phyloP scores from a whole-genome alignment of 2,113 vertebrate genomes.

The Hemiscyllium ocellatum region DNA sequence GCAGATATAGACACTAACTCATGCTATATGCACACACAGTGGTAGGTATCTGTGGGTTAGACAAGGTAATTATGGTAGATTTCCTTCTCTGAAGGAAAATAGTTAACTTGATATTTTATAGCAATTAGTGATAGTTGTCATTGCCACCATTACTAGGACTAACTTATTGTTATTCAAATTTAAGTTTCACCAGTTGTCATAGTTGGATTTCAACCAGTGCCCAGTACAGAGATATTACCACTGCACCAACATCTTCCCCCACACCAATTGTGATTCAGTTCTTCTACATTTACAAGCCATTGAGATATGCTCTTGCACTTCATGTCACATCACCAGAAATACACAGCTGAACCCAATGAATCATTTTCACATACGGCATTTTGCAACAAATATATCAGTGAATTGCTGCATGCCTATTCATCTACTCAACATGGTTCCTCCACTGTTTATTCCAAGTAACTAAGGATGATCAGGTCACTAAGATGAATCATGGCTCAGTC shows the following conservation, averaged over 20 bases:
- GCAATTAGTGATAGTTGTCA: not conserved
- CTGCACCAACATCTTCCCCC: too few relatives aligned
- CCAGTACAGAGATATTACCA: too few relatives aligned
- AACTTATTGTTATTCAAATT: not conserved
- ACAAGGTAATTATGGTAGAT: not conserved
- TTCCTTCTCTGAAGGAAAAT: not conserved
- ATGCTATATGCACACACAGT: not conserved
- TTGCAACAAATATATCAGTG: not conserved
- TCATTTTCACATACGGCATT: not conserved
- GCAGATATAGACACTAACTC: not conserved
- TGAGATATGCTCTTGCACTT: not conserved
- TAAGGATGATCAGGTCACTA: not conserved
- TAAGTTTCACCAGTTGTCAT: not conserved
- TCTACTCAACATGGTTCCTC: not conserved
- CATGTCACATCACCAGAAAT: not conserved
- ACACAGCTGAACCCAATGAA: not conserved
- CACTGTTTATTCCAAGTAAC: not conserved
- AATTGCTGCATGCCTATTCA: not conserved
- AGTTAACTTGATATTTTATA: not conserved
- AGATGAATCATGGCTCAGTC: conserved; percentile 3
- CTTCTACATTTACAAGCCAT: not conserved
- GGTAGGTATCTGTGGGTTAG: not conserved
- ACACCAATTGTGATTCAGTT: not conserved
- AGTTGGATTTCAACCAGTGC: not conserved
- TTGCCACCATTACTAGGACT: not conserved